Percentiles rank a stretch among this genome's conserved stretches.
These are phyloP conservation scores for Orthonyx spaldingii DNA, from an alignment of 2,113 vertebrate genomes.

Conservation along the genomic window DNA sequence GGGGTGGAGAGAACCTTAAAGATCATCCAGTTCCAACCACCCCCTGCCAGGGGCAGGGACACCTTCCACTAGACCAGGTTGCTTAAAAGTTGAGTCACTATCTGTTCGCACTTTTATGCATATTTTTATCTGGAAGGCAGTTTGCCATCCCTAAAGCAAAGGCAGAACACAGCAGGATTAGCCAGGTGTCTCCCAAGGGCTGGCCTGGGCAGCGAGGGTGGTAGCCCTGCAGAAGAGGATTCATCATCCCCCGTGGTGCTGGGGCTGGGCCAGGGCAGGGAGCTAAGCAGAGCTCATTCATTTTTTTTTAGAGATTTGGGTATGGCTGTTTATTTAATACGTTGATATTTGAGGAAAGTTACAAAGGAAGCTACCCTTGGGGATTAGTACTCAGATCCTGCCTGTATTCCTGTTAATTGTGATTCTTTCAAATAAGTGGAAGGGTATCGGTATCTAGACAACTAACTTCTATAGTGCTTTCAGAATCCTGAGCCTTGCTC, in stretches of 20 bases:
- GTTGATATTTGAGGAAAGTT: not conserved
- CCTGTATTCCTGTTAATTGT: not conserved
- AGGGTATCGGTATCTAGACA: not conserved
- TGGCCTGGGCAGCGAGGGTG: not conserved
- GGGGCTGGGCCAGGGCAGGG: not conserved
- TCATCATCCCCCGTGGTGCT: not conserved
- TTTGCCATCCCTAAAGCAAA: not conserved
- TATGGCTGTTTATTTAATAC: not conserved
- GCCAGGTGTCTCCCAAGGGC: not conserved
- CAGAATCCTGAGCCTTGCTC: not conserved
- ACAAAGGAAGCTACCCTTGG: not conserved
- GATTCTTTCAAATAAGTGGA: not conserved
- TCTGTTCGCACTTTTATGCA: rapidly evolving
- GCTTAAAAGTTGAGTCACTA: not conserved
- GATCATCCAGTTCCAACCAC: not conserved
- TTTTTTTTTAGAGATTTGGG: not conserved
- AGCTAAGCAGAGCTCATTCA: not conserved
- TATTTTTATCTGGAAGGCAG: not conserved
- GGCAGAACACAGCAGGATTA: rapidly evolving
- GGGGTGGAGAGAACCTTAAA: not conserved
- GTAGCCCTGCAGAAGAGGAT: not conserved
- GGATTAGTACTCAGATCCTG: not conserved
- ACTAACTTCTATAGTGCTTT: not conserved
- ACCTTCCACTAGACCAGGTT: not conserved
- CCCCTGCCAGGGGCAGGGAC: not conserved